Conservation (phyloP, 2,797 vertebrate species). For the Acanthopagrus latus region DNA sequence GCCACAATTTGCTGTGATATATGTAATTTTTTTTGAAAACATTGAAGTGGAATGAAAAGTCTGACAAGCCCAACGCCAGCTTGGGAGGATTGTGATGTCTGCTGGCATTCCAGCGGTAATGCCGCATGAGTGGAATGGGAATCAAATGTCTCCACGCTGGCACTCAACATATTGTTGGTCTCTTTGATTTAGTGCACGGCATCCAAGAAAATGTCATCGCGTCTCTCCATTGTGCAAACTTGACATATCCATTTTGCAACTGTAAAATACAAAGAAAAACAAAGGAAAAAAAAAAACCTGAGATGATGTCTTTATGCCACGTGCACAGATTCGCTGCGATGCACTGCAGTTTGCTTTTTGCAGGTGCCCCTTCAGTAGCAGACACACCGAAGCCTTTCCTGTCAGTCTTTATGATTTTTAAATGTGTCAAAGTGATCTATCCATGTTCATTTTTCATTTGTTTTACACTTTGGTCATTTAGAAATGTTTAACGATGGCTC, state of each 20-base stretch:
- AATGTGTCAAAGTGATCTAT: constrained; percentile 28
- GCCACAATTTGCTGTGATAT: constrained; percentile 62
- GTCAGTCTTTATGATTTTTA: constrained; percentile 33
- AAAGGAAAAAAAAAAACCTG: constrained; percentile 56
- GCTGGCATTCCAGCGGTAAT: constrained; percentile 80
- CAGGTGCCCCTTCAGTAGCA: constrained; percentile 36
- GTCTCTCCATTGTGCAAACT: constrained; percentile 72
- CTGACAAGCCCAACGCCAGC: constrained; percentile 74
- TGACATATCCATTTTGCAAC: constrained; percentile 82
- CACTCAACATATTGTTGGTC: constrained; percentile 80
- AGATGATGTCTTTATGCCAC: constrained; percentile 74
- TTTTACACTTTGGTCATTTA: constrained; percentile 28
- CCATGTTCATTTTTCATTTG: constrained; percentile 14
- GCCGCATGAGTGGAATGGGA: constrained; percentile 75
- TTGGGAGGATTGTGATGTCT: constrained; percentile 75
- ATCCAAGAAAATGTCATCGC: constrained; percentile 82
- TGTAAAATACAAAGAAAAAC: constrained; percentile 74
- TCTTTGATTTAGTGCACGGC: constrained; percentile 82
- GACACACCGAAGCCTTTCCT: constrained; percentile 38
- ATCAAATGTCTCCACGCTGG: constrained; percentile 82
- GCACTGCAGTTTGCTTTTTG: constrained; percentile 38
- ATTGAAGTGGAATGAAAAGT: constrained; percentile 74
- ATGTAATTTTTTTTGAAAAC: constrained; percentile 55
- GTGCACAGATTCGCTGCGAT: constrained; percentile 57
- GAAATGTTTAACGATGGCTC: constrained; percentile 12